Conservation (phyloP, 2,888 invertebrate genomes). For the Drosophila austrosaltans region DNA sequence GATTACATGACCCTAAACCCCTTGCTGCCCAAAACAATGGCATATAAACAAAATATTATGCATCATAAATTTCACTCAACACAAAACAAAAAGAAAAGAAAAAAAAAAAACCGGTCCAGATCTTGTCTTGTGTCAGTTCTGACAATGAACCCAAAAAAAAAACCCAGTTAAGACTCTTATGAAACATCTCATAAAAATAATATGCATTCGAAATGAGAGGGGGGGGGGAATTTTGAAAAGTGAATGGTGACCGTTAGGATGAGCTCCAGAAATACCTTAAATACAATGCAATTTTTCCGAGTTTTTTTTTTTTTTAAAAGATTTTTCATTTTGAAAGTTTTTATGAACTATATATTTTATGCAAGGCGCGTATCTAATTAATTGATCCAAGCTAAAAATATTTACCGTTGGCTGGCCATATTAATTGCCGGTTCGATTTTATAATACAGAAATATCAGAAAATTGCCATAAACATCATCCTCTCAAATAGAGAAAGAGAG, state of each 20-base stretch:
- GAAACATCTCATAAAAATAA: conserved; percentile 19
- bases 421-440: conserved; percentile 51
- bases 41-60: conserved; percentile 55
- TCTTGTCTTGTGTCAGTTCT: conserved; percentile 50
- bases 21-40: conserved; percentile 46
- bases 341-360: conserved; percentile 54
- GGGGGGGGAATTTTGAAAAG: conserved; percentile 23
- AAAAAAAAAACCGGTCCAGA: conserved; percentile 2
- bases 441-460: conserved; percentile 46
- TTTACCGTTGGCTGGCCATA: conserved; percentile 57
- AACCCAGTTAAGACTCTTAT: conserved; percentile 31
- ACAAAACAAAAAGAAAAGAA: conserved; percentile 24
- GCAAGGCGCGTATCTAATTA: conserved; percentile 48
- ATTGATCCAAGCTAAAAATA: conserved; percentile 40
- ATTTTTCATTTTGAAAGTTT: conserved; percentile 50
- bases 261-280: conserved; percentile 29
- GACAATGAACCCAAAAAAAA: conserved; percentile 61
- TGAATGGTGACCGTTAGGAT: conserved; percentile 48
- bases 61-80: conserved; percentile 68
- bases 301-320: not conserved
- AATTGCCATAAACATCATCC: conserved; percentile 44
- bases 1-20: conserved; percentile 38
- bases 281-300: conserved; percentile 56
- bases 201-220: conserved; percentile 8
- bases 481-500: not conserved